phyloP scores from a whole-genome alignment of 2,888 invertebrate species.

The Macrophya alboannulata region DNA sequence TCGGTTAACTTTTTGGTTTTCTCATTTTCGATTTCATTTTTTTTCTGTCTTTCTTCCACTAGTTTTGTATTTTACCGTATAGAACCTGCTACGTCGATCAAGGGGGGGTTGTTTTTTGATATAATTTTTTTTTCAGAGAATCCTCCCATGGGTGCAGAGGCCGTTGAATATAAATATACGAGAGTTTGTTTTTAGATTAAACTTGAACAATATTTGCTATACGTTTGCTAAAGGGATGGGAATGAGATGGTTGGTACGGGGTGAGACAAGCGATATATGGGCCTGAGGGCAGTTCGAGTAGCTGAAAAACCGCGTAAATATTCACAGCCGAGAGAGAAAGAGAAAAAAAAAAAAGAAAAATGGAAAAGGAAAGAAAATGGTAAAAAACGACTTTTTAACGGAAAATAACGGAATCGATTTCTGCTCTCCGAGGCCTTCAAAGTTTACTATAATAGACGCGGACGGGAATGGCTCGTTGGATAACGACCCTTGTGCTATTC shows the following conservation, averaged over 20 bases:
- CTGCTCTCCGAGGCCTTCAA: constrained; percentile 28
- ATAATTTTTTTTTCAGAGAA: background rate
- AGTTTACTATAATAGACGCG: constrained; percentile 45
- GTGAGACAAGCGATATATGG: constrained; percentile 32
- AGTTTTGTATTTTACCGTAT: background rate
- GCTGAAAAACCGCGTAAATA: constrained; percentile 41
- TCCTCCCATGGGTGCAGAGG: background rate
- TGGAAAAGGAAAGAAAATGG: background rate
- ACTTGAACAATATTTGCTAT: constrained; percentile 44
- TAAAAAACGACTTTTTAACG: constrained; percentile 13
- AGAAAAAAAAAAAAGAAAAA: background rate
- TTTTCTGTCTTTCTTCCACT: background rate
- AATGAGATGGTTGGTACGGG: background rate
- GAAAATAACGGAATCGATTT: constrained; percentile 41
- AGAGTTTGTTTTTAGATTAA: constrained; percentile 31
- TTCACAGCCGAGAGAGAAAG: constrained; percentile 11
- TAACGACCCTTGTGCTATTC: constrained; percentile 31
- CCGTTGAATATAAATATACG: background rate
- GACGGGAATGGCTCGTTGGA: constrained; percentile 39
- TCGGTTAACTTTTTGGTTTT: background rate
- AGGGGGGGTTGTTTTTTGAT: background rate
- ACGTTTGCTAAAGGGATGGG: background rate
- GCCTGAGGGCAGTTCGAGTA: constrained; percentile 33
- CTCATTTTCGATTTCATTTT: background rate
- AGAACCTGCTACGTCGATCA: background rate